These are phyloP conservation scores for Escarpia spicata DNA, from an alignment of 2,888 invertebrate genomes.

Conservation along the genomic window DNA sequence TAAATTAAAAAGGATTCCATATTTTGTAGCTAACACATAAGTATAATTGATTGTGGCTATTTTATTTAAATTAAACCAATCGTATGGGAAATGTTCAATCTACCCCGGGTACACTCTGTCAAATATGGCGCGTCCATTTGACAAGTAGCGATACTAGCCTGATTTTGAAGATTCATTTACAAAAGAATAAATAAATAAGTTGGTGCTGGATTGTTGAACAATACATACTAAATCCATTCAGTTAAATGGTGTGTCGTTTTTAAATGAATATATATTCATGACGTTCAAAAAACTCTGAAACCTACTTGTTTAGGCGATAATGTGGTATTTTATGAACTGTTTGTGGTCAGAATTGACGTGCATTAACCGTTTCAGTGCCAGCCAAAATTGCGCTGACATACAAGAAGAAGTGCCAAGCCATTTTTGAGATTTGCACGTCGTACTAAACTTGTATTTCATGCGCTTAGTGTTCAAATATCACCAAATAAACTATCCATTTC, in stretches of 20 bases:
- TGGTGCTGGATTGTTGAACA: background rate
- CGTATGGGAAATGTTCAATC: background rate
- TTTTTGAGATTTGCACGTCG: too few species aligned
- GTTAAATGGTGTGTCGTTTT: background rate
- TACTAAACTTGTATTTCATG: too few species aligned
- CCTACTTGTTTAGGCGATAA: background rate
- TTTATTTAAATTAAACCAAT: background rate
- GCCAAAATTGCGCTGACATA: too few species aligned
- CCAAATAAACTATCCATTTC: too few species aligned
- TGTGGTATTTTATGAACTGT: background rate
- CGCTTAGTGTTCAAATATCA: too few species aligned
- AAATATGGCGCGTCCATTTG: constrained; percentile 26
- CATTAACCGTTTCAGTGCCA: too few species aligned
- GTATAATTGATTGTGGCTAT: background rate
- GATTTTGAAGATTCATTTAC: background rate
- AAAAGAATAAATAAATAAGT: constrained; percentile 14
- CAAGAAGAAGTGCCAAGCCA: too few species aligned
- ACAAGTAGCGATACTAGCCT: background rate
- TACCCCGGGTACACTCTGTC: too few species aligned
- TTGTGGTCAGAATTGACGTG: too few species aligned
- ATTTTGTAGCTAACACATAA: background rate
- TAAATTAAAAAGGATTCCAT: background rate
- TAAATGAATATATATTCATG: background rate
- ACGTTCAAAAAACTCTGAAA: background rate
- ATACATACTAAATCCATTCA: background rate